These are phyloP conservation scores for Mastomys natalensis DNA, from an alignment of 2,113 vertebrate species.

Conservation along the genomic window DNA sequence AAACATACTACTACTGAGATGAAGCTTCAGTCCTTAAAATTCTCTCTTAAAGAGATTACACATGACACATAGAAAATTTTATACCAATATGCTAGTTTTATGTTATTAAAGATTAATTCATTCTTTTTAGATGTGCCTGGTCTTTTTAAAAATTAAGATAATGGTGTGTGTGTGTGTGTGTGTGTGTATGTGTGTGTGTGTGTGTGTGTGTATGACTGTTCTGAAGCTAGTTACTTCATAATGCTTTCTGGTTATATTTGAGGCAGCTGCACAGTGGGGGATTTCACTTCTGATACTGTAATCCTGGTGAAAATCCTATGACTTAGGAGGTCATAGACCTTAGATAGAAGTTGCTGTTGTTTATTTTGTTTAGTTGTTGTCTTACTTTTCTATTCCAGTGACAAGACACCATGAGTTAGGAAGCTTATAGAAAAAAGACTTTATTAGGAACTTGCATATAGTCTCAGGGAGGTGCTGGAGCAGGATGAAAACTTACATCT, in stretches of 20 bases:
- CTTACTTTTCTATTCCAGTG: neutral
- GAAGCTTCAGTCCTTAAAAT: neutral
- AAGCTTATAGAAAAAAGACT: neutral
- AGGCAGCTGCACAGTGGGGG: neutral
- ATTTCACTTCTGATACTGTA: neutral
- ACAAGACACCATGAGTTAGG: neutral
- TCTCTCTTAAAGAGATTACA: neutral
- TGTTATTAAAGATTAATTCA: constrained; percentile 35
- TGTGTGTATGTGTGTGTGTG: too few species aligned
- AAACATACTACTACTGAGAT: neutral
- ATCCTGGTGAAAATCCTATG: neutral
- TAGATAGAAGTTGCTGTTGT: neutral
- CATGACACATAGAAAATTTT: constrained; percentile 14
- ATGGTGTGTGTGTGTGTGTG: too few species aligned
- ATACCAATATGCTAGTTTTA: constrained; percentile 21
- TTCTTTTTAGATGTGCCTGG: neutral
- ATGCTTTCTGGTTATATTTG: neutral
- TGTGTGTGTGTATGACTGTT: too few species aligned
- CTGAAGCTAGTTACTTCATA: neutral
- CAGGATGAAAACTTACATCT: neutral
- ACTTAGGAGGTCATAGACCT: neutral
- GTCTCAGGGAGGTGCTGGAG: neutral
- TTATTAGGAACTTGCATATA: neutral
- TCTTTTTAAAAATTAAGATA: neutral
- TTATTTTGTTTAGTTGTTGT: neutral